Evolutionary conservation across 1,140 invertebrate species (phyloP).

Genomic region (Rhopalosiphum maidis): DNA sequence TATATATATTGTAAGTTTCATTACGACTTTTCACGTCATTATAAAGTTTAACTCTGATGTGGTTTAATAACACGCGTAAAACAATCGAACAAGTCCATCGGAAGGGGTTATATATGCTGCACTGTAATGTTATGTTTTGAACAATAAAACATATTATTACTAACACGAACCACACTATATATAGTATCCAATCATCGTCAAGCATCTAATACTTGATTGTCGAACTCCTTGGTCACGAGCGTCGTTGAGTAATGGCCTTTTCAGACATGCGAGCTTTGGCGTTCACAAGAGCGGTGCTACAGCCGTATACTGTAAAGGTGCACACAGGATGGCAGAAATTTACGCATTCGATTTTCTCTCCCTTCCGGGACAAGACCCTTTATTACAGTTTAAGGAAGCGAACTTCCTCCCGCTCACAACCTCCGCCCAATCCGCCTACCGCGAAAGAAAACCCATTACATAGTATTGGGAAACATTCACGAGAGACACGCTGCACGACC

Average conservation of each 20-base stretch:
- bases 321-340: background rate
- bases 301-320: background rate
- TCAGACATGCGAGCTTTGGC: background rate
- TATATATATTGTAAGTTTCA: background rate
- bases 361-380: slow-evolving; percentile 41
- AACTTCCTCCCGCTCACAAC: background rate
- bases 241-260: slow-evolving; percentile 38
- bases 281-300: background rate
- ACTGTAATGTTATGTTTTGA: background rate
- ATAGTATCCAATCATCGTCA: slow-evolving; percentile 5
- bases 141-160: background rate
- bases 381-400: slow-evolving; percentile 49
- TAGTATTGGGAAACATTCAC: slow-evolving; percentile 32
- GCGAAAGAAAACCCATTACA: slow-evolving; percentile 37
- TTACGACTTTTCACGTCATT: background rate
- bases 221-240: background rate
- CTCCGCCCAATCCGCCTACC: background rate
- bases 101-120: background rate
- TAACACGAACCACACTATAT: background rate
- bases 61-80: background rate
- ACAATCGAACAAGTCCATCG: background rate
- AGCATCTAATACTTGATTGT: background rate
- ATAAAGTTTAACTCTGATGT: background rate
- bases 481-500: slow-evolving; percentile 9
- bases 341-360: slow-evolving; percentile 48